Evolutionary conservation across 2,797 vertebrate species (phyloP), one percentile per base, ranked within the genome.

Genomic region (Brotula barbata): DNA sequence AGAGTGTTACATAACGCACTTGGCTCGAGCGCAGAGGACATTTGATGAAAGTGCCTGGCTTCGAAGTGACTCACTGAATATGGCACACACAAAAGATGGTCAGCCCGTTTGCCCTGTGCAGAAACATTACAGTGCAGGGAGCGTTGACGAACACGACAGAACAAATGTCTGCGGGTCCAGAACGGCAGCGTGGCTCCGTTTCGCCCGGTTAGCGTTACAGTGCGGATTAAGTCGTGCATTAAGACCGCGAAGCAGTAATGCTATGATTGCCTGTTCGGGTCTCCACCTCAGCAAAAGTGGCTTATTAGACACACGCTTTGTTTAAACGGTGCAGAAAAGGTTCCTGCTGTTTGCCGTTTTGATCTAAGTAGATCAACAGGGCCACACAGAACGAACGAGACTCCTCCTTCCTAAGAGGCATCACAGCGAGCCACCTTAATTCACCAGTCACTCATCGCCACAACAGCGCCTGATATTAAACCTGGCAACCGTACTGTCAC

Each of bases 41-140:
- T 85, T 77, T 84, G 82, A 87, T 83, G 83, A 74, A 81, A 83
- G 80, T 11, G 49, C 66, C 61, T 40, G 39, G 75, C 57, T 68
- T 54, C 20, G 20, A 46, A 56, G 55, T 81, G 73, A 85, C 73
- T 88, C 79, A 85, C 42, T 74, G 55, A 57, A 56, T 64, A 65
- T 75, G 77, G 61, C 71, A 28, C 14, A 25, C 0, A 7, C 50
- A 36, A 71, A 81, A 75, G 55, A 61, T 67, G 58, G 58, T 56
- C 43, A 46, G 64, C 34, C 64, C 52, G 12, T 23, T 14, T 34
- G 52, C 34, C 49, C 64, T 69, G 33, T 56, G 50, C 20, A 25
- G 33, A 70, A 74, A 78, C 40, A 42, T 14, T 25, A 22, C 54
- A 50, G 2, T 9, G 28, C 14, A 60, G 51, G 6, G 15, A 47